phyloP scores from a whole-genome alignment of 2,113 vertebrate genomes.

The Gasterosteus aculeatus region DNA sequence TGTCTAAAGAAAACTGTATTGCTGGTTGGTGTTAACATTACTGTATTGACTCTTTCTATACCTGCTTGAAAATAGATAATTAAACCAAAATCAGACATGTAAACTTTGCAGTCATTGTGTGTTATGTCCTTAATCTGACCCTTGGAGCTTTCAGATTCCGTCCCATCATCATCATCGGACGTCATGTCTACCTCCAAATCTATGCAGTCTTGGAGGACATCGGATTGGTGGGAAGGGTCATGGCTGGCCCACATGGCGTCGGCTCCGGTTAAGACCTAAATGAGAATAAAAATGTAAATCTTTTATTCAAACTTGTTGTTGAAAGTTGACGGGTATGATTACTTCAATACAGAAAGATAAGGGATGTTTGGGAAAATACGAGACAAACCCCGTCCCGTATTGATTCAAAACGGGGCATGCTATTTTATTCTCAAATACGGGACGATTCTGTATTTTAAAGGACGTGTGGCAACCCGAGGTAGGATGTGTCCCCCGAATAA shows the following conservation, averaged over 20 bases:
- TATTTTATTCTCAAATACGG: too few relatives aligned
- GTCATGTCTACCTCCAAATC: conserved; percentile 81
- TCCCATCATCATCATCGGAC: conserved; percentile 78
- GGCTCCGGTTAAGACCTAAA: conserved; percentile 2
- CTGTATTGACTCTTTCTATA: too few relatives aligned
- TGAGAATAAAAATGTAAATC: background rate
- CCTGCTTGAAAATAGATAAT: background rate
- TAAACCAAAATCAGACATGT: background rate
- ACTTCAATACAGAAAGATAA: too few relatives aligned
- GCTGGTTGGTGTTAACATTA: background rate
- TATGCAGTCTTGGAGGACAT: conserved; percentile 78
- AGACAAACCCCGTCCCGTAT: too few relatives aligned
- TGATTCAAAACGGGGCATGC: too few relatives aligned
- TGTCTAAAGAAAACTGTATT: background rate
- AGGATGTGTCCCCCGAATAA: too few relatives aligned
- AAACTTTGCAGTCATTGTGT: background rate
- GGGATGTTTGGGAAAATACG: too few relatives aligned
- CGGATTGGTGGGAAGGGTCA: conserved; percentile 52
- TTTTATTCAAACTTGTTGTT: background rate
- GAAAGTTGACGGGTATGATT: background rate
- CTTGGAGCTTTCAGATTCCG: conserved; percentile 56
- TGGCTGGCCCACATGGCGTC: conserved; percentile 29
- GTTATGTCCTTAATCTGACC: conserved; percentile 29
- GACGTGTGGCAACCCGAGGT: background rate
- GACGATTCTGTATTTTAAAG: too few relatives aligned